Evolutionary conservation across 2,888 invertebrate species (phyloP).

Genomic region (Drosophila diplacantha): DNA sequence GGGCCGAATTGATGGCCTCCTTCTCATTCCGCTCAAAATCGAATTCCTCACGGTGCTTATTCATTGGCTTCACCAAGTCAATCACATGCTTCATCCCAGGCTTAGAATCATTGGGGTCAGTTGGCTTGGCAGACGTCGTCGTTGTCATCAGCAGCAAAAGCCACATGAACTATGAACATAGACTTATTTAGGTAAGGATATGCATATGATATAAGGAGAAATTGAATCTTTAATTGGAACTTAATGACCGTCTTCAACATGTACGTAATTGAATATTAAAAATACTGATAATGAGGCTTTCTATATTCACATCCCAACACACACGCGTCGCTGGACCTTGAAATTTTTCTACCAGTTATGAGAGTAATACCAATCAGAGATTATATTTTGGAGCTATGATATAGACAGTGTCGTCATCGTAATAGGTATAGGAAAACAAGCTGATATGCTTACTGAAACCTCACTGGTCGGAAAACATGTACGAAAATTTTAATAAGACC

Average conservation of each 20-base stretch:
- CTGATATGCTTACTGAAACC: background rate
- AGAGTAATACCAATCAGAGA: slow-evolving; percentile 19
- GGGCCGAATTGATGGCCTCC: slow-evolving; percentile 51
- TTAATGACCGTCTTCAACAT: slow-evolving; percentile 37
- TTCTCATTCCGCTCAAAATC: slow-evolving; percentile 61
- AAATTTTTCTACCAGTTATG: slow-evolving; percentile 29
- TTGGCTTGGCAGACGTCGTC: slow-evolving; percentile 38
- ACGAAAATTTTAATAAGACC: background rate
- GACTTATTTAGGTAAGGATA: background rate
- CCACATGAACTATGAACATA: slow-evolving; percentile 45
- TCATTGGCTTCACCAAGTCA: slow-evolving; percentile 57
- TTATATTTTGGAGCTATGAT: background rate
- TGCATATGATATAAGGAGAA: slow-evolving; percentile 9
- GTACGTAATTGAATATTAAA: slow-evolving; percentile 33
- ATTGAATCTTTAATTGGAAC: slow-evolving; percentile 23
- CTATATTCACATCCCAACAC: slow-evolving; percentile 43
- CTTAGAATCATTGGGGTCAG: slow-evolving; percentile 14
- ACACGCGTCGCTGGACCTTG: slow-evolving; percentile 27
- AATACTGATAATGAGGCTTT: slow-evolving; percentile 53
- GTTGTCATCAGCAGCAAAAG: slow-evolving; percentile 44
- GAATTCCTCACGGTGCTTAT: slow-evolving; percentile 55
- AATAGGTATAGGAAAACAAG: background rate
- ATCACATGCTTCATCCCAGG: slow-evolving; percentile 57
- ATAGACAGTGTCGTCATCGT: slow-evolving; percentile 2
- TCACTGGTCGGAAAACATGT: background rate